phyloP scores from a whole-genome alignment of 2,888 invertebrate genomes.

The Malthinus flaveolus region DNA sequence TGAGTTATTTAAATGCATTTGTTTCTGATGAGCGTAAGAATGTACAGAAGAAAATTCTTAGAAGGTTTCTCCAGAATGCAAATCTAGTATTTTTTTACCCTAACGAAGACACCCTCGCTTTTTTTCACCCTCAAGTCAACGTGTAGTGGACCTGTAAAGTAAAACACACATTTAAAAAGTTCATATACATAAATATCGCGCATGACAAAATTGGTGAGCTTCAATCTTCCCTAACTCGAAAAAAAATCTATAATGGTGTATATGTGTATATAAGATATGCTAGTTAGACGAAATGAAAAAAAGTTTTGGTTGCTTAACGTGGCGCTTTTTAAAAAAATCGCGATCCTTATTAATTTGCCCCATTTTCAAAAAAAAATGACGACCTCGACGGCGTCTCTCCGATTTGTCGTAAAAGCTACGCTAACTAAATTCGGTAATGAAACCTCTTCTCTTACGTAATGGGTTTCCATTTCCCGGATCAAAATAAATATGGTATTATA shows the following conservation, averaged over 20 bases:
- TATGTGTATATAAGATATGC: conserved; percentile 56
- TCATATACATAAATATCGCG: conserved; percentile 39
- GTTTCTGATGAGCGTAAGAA: conserved; percentile 23
- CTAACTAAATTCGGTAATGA: not conserved
- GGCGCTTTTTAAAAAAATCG: conserved; percentile 2
- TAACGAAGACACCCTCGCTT: conserved; percentile 57
- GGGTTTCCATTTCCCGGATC: conserved; percentile 36
- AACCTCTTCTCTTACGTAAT: conserved; percentile 28
- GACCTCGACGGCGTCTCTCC: not conserved
- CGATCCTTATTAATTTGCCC: not conserved
- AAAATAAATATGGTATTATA: conserved; percentile 44
- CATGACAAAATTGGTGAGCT: conserved; percentile 43
- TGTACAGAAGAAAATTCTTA: conserved; percentile 41
- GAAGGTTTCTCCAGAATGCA: conserved; percentile 52
- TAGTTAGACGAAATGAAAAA: conserved; percentile 55
- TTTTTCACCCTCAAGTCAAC: conserved; percentile 55
- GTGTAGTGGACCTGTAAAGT: conserved; percentile 45
- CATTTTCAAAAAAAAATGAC: not conserved
- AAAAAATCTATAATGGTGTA: conserved; percentile 57
- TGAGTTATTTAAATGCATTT: conserved; percentile 22
- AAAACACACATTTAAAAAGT: conserved; percentile 38
- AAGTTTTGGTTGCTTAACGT: conserved; percentile 49
- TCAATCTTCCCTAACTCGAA: conserved; percentile 54
- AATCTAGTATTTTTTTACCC: conserved; percentile 56
- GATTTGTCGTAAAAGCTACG: no score